Conservation (phyloP, 2,888 invertebrate genomes). For the Ecliptopera silaceata region DNA sequence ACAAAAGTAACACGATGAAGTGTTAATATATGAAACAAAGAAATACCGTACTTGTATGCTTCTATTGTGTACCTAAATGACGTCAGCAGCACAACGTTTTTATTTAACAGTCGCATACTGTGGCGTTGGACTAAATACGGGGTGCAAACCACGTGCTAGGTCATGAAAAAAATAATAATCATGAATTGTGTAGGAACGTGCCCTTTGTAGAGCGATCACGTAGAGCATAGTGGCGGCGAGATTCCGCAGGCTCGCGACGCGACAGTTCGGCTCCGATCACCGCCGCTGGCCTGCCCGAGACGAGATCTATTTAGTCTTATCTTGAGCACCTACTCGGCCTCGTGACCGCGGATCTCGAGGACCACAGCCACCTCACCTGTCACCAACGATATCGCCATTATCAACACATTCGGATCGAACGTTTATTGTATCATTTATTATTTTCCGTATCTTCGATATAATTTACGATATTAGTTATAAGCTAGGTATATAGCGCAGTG, state of each 20-base stretch:
- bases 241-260: conserved; percentile 47
- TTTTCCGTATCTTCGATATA: conserved; percentile 43
- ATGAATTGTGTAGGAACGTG: conserved; percentile 49
- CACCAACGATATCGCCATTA: conserved; percentile 49
- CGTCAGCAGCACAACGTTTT: conserved; percentile 35
- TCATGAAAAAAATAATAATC: conserved; percentile 55
- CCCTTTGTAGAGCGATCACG: conserved; percentile 61
- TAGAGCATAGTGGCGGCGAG: conserved; percentile 44
- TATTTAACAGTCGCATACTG: conserved; percentile 29
- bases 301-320: conserved; percentile 61
- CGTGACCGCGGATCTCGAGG: conserved; percentile 51
- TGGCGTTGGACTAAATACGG: conserved; percentile 35
- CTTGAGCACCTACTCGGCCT: conserved; percentile 53
- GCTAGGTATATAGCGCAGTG: conserved; percentile 38
- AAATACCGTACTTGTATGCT: conserved; percentile 39
- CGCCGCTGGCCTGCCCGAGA: conserved; percentile 46
- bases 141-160: conserved; percentile 44
- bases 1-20: conserved; percentile 46
- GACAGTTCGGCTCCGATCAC: conserved; percentile 52
- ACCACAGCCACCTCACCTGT: conserved; percentile 42
- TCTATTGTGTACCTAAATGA: conserved; percentile 31
- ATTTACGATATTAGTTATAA: conserved; percentile 41
- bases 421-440: conserved; percentile 49
- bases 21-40: conserved; percentile 57
- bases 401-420: conserved; percentile 51